A percentile compares a stretch with the other conserved stretches of the same genome.
Conservation (phyloP, 2,113 vertebrate species). For the Mungos mungo region DNA sequence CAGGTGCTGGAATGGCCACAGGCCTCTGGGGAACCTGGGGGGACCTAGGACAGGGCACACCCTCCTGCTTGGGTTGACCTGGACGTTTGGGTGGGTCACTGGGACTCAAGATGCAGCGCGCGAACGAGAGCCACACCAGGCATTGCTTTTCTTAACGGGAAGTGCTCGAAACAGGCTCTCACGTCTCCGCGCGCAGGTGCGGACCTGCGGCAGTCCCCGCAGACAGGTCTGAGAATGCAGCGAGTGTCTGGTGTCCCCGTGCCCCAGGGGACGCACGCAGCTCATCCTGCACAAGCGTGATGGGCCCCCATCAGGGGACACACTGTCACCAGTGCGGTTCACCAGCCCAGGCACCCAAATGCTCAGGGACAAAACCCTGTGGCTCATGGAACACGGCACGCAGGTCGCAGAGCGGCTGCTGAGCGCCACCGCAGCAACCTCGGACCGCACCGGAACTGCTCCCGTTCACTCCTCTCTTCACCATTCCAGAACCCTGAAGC, state of each 20-base stretch:
- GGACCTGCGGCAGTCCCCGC: rapidly evolving
- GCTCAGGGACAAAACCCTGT: neutral
- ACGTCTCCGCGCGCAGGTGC: rapidly evolving
- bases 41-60: too few species aligned
- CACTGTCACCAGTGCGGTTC: rapidly evolving
- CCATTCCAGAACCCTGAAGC: neutral
- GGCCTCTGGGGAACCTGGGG: neutral
- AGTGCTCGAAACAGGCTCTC: neutral
- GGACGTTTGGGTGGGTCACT: rapidly evolving
- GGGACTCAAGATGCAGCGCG: neutral
- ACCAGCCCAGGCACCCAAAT: neutral
- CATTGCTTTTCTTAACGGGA: rapidly evolving
- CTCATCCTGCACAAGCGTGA: too few species aligned
- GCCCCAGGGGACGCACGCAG: rapidly evolving
- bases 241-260: rapidly evolving
- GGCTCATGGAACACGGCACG: rapidly evolving
- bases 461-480: rapidly evolving
- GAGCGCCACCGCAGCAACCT: rapidly evolving
- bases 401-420: rapidly evolving
- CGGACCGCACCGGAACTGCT: rapidly evolving
- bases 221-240: neutral
- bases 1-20: rapidly evolving
- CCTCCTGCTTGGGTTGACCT: rapidly evolving
- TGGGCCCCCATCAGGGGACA: too few species aligned
- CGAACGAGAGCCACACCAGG: rapidly evolving